phyloP scores from a whole-genome alignment of 2,888 invertebrate species.

The Catonia carolina region DNA sequence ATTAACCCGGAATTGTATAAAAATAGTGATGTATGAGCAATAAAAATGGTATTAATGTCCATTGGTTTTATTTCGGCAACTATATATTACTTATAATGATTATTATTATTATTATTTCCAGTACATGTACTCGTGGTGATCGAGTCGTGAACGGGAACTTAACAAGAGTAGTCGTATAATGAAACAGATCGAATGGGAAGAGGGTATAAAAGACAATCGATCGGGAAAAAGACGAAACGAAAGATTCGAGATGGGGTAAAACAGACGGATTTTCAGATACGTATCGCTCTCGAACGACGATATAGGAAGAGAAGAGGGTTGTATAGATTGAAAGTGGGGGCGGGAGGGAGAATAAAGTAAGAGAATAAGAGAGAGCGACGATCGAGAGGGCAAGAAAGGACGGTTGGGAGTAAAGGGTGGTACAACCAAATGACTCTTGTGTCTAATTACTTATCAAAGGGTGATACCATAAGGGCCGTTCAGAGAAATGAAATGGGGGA shows the following conservation, averaged over 20 bases:
- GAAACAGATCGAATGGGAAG: not conserved
- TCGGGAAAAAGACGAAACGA: conserved; percentile 6
- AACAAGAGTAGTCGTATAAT: not conserved
- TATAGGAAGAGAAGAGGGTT: too few species aligned
- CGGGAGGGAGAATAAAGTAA: not conserved
- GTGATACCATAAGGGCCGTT: conserved; percentile 12
- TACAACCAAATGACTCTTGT: conserved; percentile 2
- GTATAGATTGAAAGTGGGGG: conserved; percentile 4
- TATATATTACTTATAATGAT: too few species aligned
- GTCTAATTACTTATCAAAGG: conserved; percentile 15
- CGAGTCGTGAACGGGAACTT: too few species aligned
- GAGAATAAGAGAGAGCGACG: too few species aligned
- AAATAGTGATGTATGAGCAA: too few species aligned
- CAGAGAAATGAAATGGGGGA: conserved; percentile 3
- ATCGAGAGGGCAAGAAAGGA: not conserved
- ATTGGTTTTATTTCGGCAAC: too few species aligned
- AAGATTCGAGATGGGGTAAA: not conserved
- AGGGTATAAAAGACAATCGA: conserved; percentile 11
- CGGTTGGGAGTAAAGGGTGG: not conserved
- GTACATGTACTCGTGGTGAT: too few species aligned
- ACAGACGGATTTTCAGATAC: conserved; percentile 9
- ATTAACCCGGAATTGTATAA: too few species aligned
- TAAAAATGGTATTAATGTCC: too few species aligned
- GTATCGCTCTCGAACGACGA: too few species aligned
- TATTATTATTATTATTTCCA: too few species aligned